phyloP scores from a whole-genome alignment of 2,113 vertebrate genomes.

The Odocoileus virginianus region DNA sequence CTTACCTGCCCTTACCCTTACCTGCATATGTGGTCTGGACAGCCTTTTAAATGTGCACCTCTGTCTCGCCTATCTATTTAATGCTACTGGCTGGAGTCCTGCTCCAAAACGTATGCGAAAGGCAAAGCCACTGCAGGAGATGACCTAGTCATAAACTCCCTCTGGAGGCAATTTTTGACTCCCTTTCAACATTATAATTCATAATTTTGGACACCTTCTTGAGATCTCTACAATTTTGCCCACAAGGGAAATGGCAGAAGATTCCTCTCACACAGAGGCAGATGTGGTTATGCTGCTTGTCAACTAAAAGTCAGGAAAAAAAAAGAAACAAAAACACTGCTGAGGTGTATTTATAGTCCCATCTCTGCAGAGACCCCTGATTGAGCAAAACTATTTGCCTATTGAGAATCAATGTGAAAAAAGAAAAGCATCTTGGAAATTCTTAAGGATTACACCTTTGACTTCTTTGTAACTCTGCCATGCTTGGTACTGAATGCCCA shows the following conservation, averaged over 20 bases:
- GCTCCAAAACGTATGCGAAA: not conserved
- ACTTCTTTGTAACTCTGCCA: not conserved
- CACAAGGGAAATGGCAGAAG: not conserved
- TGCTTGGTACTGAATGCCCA: not conserved
- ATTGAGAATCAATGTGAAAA: not conserved
- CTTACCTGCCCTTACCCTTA: not conserved
- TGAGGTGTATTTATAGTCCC: not conserved
- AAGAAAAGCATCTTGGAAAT: not conserved
- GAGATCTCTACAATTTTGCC: not conserved
- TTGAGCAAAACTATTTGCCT: not conserved
- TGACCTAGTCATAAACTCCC: not conserved
- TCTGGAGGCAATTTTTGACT: not conserved
- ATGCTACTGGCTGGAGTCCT: not conserved
- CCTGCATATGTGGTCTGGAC: not conserved
- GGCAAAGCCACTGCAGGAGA: not conserved
- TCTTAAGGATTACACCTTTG: not conserved
- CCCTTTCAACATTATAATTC: not conserved
- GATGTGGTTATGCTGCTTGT: not conserved
- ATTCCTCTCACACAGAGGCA: rapidly evolving
- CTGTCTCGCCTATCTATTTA: not conserved
- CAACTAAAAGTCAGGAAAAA: not conserved
- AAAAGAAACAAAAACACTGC: not conserved
- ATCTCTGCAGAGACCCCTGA: not conserved
- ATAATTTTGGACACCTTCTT: not conserved
- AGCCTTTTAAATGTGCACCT: not conserved